Base-by-base conservation (phyloP, 2,888 invertebrate species). In the Podabrus alpinus region DNA sequence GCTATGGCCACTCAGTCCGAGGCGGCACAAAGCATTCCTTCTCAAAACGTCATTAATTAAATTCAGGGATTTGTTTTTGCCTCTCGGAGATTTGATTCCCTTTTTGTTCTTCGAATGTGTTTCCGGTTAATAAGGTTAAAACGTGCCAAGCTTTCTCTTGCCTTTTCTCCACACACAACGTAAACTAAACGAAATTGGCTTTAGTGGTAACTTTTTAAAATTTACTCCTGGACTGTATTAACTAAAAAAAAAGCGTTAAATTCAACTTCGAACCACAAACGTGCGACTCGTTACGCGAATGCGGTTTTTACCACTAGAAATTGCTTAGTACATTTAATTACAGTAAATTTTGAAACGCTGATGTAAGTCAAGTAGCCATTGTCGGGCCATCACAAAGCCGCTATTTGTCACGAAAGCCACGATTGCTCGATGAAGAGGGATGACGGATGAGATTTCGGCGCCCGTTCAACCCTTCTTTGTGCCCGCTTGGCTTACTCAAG, bases 1-100 rank as follows among this genome's bases (percentile, higher is more conserved):
- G 81, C 75, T 68, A 73, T 72, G 78, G 72, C 74, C 78, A 76
- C 78, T 76, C 78, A 76, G 80, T 77, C 79, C 75, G 77, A 74
- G 79, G 78, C 75, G 79, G 81, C 81, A 85, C 86, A 87, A 87
- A 86, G 86, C 86, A 86, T 87, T 86, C 86, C 86, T 86, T 82
- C 84, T 84, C 84, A 84, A 85, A 86, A 86, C 86, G 86, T 86
- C 86, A 86, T 86, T 87, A 87, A 87, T 87, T 87, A 86, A 86
- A 87, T 87, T 86, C 86, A 83, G 85, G 85, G 86, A 86, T 87
- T 86, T 86, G 86, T 86, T 86, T 86, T 86, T 85, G 85, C 84
- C 83, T 83, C 80, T 76, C 77, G 78, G 79, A 84, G 84, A 85
- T 85, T 85, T 84, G 84, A 85, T 85, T 85, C 84, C 84, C 84